A percentile compares a stretch with the other conserved stretches of the same genome.
phyloP scores from a whole-genome alignment of 1,140 invertebrate species.

The Bombus breviceps region DNA sequence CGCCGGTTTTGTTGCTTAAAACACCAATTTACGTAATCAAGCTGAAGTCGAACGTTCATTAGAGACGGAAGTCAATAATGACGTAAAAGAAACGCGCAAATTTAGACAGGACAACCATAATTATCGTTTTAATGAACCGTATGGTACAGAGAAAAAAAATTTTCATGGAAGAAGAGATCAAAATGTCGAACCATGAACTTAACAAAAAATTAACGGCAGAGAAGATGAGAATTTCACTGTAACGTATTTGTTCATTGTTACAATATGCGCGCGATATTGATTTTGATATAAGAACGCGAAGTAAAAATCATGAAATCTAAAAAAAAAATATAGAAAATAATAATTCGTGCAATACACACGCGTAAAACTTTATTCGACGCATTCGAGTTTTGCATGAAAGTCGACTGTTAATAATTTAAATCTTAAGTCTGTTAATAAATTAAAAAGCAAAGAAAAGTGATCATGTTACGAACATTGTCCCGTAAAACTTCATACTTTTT shows the following conservation, averaged over 20 bases:
- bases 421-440: too few relatives aligned
- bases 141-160: neutral
- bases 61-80: slow-evolving; percentile 23
- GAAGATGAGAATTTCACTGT: neutral
- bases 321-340: neutral
- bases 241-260: neutral
- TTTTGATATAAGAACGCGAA: neutral
- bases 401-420: too few relatives aligned
- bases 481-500: too few relatives aligned
- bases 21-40: slow-evolving; percentile 35
- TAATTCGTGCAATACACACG: neutral
- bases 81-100: slow-evolving; percentile 27
- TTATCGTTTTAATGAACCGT: slow-evolving; percentile 9
- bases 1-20: slow-evolving; percentile 39
- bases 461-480: too few relatives aligned
- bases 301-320: neutral
- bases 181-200: neutral
- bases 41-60: slow-evolving; percentile 12
- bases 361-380: too few relatives aligned
- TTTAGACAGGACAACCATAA: slow-evolving; percentile 16
- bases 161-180: neutral
- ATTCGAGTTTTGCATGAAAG: neutral
- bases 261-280: neutral
- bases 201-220: neutral
- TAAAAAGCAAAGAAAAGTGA: neutral